Conservation (phyloP, 35 echinoderm and acorn worm species). For the Anneissia japonica region DNA sequence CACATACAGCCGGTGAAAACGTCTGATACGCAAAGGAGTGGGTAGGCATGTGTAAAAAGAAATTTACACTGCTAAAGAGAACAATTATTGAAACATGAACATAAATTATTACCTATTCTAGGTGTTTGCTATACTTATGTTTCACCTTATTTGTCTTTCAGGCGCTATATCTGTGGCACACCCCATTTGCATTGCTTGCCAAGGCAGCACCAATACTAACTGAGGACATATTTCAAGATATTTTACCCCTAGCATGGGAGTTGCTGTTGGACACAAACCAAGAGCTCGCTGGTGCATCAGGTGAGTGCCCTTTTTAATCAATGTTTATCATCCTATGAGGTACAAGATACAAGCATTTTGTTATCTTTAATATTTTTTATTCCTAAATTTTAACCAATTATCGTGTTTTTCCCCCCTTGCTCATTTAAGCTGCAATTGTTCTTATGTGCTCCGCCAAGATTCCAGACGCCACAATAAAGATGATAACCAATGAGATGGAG, state of each 20-base stretch:
- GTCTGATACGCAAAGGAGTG: too few species aligned
- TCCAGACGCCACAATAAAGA: slow-evolving; percentile 51
- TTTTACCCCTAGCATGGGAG: slow-evolving; percentile 86
- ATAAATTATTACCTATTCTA: too few species aligned
- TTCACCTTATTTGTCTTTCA: neutral
- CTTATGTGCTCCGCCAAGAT: slow-evolving; percentile 94
- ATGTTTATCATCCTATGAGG: too few species aligned
- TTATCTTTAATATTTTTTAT: too few species aligned
- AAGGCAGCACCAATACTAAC: slow-evolving; percentile 81
- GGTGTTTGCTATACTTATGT: neutral
- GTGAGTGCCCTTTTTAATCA: slow-evolving; percentile 22
- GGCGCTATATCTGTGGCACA: slow-evolving; percentile 62
- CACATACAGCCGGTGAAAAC: too few species aligned
- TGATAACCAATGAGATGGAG: slow-evolving; percentile 87
- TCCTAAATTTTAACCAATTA: too few species aligned
- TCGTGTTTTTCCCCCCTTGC: too few species aligned
- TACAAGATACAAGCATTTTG: too few species aligned
- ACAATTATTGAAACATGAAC: too few species aligned
- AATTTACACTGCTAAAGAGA: too few species aligned
- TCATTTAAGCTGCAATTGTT: slow-evolving; percentile 68
- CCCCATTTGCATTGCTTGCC: slow-evolving; percentile 58
- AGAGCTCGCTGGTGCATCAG: slow-evolving; percentile 73
- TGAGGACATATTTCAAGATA: slow-evolving; percentile 77
- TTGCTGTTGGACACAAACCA: slow-evolving; percentile 82
- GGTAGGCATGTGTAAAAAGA: too few species aligned